Evolutionary conservation across 2,113 vertebrate species (phyloP), one percentile per base, ranked within the genome.

Genomic region (Capreolus pygargus): DNA sequence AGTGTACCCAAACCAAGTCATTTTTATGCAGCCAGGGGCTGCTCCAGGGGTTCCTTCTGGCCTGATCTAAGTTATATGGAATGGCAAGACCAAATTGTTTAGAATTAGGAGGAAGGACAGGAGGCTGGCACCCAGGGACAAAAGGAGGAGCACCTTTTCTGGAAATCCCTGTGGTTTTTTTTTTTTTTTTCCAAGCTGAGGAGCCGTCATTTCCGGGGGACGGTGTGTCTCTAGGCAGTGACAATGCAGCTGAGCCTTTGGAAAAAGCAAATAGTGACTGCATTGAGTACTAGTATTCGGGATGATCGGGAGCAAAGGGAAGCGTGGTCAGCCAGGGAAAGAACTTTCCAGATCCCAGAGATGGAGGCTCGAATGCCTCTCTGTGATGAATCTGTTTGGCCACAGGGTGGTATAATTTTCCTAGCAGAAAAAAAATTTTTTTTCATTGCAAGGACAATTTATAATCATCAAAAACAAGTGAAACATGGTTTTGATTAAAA

Each of bases 401-500:
- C 99, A 93, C 98, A 99, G 98, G 99, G 97, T 99, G 99, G 99
- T 98, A 98, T 55, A 97, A 95, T 98, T 98, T 98, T 98, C 98
- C 98, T 97, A 92, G 97, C 96, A 97, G 98, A 98, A 94, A 97
- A 95, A 47, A 70, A 6, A 0, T 55, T 74, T 86, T 81, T 82
- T 83, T 93, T 87, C 94, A 15, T 76, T 23, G 95, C 70, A 76
- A 98, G 97, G 98, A 98, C 98, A 98, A 98, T 98, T 96, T 98
- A 97, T 99, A 98, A 98, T 98, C 98, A 98, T 98, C 99, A 98
- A 98, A 98, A 98, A 43, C 98, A 95, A 99, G 98, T 99, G 99
- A 99, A 99, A 99, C 99, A 99, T 99, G 99, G 99, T 98, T 99
- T 99, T 99, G 99, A 99, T 99, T 99, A 99, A 98, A 99, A 98